Evolutionary conservation across 2,888 invertebrate species (phyloP).

Genomic region (Incurvaria masculella): DNA sequence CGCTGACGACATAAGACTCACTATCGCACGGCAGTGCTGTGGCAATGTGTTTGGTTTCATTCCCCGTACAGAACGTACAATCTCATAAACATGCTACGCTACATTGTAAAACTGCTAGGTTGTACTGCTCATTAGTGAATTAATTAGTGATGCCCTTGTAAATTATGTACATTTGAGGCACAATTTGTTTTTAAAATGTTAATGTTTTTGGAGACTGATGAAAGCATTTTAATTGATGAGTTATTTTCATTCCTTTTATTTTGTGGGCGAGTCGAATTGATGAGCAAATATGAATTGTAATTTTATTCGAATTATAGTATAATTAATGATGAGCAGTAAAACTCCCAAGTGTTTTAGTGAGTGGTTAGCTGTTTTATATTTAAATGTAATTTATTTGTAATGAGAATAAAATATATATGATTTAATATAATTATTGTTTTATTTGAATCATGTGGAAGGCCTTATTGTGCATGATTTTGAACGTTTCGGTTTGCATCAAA

Average conservation of each 20-base stretch:
- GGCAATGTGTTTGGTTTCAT: too few species aligned
- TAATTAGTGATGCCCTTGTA: constrained; percentile 16
- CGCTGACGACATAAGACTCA: too few species aligned
- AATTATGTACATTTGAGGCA: constrained; percentile 15
- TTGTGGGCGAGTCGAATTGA: constrained; percentile 10
- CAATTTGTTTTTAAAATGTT: constrained; percentile 8
- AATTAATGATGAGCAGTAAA: neutral
- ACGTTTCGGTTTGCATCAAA: too few species aligned
- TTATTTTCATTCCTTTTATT: constrained; percentile 27
- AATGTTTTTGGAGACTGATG: constrained; percentile 19
- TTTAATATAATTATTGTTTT: neutral
- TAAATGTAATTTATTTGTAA: constrained; percentile 46
- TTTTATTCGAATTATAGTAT: neutral
- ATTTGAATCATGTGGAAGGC: too few species aligned
- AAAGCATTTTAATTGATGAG: constrained; percentile 20
- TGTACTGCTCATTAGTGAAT: too few species aligned
- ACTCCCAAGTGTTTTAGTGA: neutral
- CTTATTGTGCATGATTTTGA: too few species aligned
- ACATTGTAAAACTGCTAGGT: too few species aligned
- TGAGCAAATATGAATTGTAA: neutral
- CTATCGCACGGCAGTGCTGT: too few species aligned
- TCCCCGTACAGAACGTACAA: too few species aligned
- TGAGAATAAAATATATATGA: neutral
- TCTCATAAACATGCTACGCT: too few species aligned
- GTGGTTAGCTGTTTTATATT: constrained; percentile 44